Evolutionary conservation across 2,113 vertebrate genomes (phyloP), one percentile per base, ranked within the genome.

Genomic region (Alligator mississippiensis): DNA sequence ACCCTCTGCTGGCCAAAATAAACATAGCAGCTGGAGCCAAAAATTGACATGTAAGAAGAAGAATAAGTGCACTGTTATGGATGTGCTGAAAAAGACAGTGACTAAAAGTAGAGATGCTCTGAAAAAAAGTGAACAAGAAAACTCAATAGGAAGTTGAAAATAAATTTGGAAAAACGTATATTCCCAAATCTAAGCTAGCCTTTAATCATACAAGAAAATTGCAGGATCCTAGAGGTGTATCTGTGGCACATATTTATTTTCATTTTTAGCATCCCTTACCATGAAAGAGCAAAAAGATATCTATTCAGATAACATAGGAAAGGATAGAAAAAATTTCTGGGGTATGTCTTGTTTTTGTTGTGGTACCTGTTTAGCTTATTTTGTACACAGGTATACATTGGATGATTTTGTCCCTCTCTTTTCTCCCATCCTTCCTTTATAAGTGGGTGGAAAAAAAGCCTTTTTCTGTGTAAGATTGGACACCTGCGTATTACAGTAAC

Each of bases 1-100:
- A 77, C 94, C 97, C 94, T 95, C 96, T 96, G 89, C 96, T 96
- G 97, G 96, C 83, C 81, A 54, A 82, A 89, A 5, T 3, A 15
- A 85, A 94, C 30, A 87, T 17, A 59, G 57, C 1, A 82, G 68
- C 54, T 34, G 24, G 82, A 87, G 13, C 18, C 58, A 30, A 84
- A 88, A 21, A 19, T 5, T 47, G 47, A 47, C 47, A 47, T 47
- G 47, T 47, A 47, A 47, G 47, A 34, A 34, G 34, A 34, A 34
- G 34, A 47, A 47, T 19, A 72, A 6, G 12, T 9, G 58, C 27
- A 30, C 13, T 18, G n/a, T 34, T 30, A 25, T 8, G 11, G 22
- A 59, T 74, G 68, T 21, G 59, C 77, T 89, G 85, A 55, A 80
- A 82, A 5, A 55, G 16, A 6, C 18, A 13, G 75, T 74, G 91